Evolutionary conservation across 2,113 vertebrate genomes (phyloP).

Genomic region (Phaetusa simplex): DNA sequence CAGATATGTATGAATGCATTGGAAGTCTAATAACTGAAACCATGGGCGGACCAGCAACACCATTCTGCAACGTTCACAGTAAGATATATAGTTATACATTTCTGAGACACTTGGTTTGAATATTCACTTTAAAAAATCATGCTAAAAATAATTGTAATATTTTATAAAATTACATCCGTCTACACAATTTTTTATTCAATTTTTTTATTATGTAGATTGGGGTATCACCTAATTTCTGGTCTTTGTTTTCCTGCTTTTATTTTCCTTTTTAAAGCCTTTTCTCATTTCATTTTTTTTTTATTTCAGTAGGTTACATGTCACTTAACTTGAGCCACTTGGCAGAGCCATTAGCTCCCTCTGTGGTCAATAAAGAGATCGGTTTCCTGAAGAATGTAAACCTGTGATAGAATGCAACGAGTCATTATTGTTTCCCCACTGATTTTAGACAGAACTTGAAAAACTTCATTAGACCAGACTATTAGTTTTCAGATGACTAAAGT

Average conservation of each 20-base stretch:
- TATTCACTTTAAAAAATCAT: background rate
- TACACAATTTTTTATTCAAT: background rate
- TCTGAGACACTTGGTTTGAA: background rate
- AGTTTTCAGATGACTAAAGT: background rate
- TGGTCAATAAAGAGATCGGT: background rate
- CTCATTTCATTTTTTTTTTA: background rate
- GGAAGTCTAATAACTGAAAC: background rate
- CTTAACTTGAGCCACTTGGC: background rate
- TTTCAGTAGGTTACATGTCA: background rate
- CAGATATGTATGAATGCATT: background rate
- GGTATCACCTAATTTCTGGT: background rate
- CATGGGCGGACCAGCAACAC: background rate
- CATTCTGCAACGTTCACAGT: background rate
- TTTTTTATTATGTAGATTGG: background rate
- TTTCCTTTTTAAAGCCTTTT: background rate
- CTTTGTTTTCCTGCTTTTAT: background rate
- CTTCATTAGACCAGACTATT: background rate
- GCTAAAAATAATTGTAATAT: background rate
- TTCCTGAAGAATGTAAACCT: background rate
- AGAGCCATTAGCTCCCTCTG: background rate
- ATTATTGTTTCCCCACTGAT: background rate
- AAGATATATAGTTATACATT: background rate
- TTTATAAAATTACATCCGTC: background rate
- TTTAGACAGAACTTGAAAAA: background rate
- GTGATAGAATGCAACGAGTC: background rate